phyloP scores from a whole-genome alignment of 2,888 invertebrate genomes.

The Drosophila falleni region DNA sequence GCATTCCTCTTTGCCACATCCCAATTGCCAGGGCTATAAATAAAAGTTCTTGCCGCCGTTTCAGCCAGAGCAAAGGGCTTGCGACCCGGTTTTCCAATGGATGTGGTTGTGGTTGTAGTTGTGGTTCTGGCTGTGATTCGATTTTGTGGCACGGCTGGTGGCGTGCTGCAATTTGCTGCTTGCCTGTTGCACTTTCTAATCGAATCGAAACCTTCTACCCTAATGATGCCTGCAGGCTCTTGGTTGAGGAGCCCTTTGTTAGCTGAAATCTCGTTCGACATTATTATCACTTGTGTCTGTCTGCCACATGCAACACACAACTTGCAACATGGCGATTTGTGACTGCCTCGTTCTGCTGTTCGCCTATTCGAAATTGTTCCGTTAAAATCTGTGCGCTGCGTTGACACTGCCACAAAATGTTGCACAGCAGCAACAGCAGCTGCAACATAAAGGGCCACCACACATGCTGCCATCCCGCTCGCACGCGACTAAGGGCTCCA shows the following conservation, averaged over 20 bases:
- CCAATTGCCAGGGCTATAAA: slow-evolving; percentile 47
- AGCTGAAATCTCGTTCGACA: slow-evolving; percentile 64
- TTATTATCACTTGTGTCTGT: slow-evolving; percentile 39
- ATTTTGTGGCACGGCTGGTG: slow-evolving; percentile 15
- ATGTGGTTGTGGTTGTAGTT: slow-evolving; percentile 13
- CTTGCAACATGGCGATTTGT: slow-evolving; percentile 61
- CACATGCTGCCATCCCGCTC: slow-evolving; percentile 29
- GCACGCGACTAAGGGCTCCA: slow-evolving; percentile 26
- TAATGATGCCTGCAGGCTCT: slow-evolving; percentile 74
- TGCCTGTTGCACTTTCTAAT: slow-evolving; percentile 84
- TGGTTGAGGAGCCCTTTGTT: slow-evolving; percentile 66
- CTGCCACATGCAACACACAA: slow-evolving; percentile 53
- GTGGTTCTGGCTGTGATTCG: slow-evolving; percentile 17
- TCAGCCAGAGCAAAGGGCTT: slow-evolving; percentile 47
- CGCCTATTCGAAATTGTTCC: slow-evolving; percentile 78
- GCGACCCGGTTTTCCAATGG: slow-evolving; percentile 55
- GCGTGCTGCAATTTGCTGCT: slow-evolving; percentile 76
- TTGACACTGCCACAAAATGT: slow-evolving; percentile 72
- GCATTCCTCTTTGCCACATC: slow-evolving; percentile 27
- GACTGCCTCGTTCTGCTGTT: slow-evolving; percentile 47
- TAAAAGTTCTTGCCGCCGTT: slow-evolving; percentile 44
- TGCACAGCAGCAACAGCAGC: slow-evolving; percentile 67
- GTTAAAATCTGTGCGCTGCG: slow-evolving; percentile 80
- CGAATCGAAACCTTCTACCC: slow-evolving; percentile 85
- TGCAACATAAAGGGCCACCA: slow-evolving; percentile 50